A percentile compares a stretch with the other conserved stretches of the same genome.
phyloP scores from a whole-genome alignment of 1,140 invertebrate genomes.

The Myzus persicae region DNA sequence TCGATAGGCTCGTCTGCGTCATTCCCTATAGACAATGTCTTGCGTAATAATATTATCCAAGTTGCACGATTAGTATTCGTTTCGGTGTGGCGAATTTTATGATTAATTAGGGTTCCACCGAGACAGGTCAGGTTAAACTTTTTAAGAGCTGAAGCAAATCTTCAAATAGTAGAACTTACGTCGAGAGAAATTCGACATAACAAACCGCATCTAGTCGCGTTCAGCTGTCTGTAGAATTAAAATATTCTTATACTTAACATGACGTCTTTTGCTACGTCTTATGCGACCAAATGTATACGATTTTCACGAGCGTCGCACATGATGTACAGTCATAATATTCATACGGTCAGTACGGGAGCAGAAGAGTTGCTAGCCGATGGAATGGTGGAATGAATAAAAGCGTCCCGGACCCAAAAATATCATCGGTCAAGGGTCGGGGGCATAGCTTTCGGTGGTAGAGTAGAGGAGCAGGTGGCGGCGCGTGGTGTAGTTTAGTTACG shows the following conservation, averaged over 20 bases:
- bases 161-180: too few species aligned
- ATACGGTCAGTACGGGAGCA: too few species aligned
- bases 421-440: not conserved
- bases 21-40: not conserved
- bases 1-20: not conserved
- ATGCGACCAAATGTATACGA: too few species aligned
- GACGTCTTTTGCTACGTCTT: too few species aligned
- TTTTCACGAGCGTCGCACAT: not conserved
- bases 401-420: not conserved
- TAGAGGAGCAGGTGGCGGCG: not conserved
- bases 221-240: too few species aligned
- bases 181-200: too few species aligned
- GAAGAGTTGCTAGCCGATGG: not conserved
- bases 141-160: too few species aligned
- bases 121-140: too few species aligned
- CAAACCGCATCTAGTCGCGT: too few species aligned
- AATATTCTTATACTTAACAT: too few species aligned
- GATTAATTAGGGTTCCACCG: too few species aligned
- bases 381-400: not conserved
- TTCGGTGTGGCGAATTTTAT: not conserved
- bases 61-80: not conserved
- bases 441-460: not conserved
- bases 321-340: too few species aligned
- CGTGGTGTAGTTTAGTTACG: not conserved
- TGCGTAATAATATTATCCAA: not conserved